Conservation (phyloP, 1,140 invertebrate genomes). For the Leptoteleia sp. region DNA sequence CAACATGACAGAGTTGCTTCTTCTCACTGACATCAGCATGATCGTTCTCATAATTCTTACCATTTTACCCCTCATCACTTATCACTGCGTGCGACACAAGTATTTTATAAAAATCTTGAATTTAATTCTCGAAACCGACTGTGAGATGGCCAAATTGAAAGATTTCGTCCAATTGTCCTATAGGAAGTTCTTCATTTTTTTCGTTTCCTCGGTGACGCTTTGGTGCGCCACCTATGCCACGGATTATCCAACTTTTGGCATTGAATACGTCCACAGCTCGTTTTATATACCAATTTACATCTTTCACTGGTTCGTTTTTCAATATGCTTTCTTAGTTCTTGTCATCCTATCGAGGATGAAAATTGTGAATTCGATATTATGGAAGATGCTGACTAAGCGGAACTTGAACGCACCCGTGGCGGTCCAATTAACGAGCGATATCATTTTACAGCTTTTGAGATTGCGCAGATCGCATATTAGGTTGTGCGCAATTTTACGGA, state of each 20-base stretch:
- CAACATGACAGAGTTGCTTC: not conserved
- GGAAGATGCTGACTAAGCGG: not conserved
- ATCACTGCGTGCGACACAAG: not conserved
- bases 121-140: conserved; percentile 1
- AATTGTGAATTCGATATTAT: not conserved
- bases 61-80: not conserved
- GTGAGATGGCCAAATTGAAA: not conserved
- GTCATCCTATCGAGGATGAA: not conserved
- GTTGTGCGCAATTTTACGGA: conserved; percentile 1
- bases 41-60: not conserved
- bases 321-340: conserved; percentile 10
- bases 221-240: not conserved
- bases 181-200: conserved; percentile 1
- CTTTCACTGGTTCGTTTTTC: conserved; percentile 4
- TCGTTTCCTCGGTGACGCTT: not conserved
- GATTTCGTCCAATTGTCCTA: not conserved
- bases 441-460: not conserved
- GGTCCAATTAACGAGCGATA: not conserved
- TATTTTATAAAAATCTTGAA: conserved; percentile 1
- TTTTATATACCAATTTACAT: conserved; percentile 11
- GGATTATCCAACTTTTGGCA: conserved; percentile 3
- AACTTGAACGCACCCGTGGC: not conserved
- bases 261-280: not conserved
- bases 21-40: conserved; percentile 1
- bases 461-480: not conserved